These are phyloP conservation scores for Platycheirus albimanus DNA, from an alignment of 2,888 invertebrate species.

Conservation along the genomic window DNA sequence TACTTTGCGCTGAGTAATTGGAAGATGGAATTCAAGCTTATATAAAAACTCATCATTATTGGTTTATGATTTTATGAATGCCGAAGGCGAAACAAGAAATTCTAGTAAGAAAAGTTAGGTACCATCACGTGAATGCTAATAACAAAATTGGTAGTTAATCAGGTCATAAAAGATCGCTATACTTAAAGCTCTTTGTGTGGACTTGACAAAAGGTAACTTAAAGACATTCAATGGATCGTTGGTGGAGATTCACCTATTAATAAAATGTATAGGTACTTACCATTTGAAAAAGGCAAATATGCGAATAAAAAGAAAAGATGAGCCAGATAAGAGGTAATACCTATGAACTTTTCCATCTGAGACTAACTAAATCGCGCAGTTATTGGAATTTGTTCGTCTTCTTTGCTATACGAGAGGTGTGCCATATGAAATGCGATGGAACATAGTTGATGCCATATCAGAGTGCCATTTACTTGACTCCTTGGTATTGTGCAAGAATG, in stretches of 20 bases:
- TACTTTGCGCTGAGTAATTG: conserved; percentile 25
- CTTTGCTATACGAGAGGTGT: conserved; percentile 51
- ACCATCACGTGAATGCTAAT: conserved; percentile 16
- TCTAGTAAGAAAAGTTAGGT: conserved; percentile 2
- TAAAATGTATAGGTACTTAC: background rate
- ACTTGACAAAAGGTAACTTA: conserved; percentile 12
- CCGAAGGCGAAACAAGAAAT: conserved; percentile 10
- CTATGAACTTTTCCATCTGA: conserved; percentile 51
- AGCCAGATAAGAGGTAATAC: conserved; percentile 45
- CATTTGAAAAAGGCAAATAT: conserved; percentile 13
- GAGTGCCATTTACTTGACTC: conserved; percentile 44
- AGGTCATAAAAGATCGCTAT: conserved; percentile 33
- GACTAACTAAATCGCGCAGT: conserved; percentile 35
- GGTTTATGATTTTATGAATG: background rate
- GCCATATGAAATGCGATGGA: conserved; percentile 33
- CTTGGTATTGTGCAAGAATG: conserved; percentile 46
- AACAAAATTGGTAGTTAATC: conserved; percentile 34
- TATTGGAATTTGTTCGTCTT: conserved; percentile 48
- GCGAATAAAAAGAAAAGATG: conserved; percentile 2
- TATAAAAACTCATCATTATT: conserved; percentile 17
- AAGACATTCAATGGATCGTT: background rate
- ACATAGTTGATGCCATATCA: conserved; percentile 42
- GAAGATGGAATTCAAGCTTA: conserved; percentile 10
- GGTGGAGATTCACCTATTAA: conserved; percentile 31
- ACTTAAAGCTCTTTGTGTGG: background rate